Conservation (phyloP, 2,113 vertebrate species). For the Caretta caretta region DNA sequence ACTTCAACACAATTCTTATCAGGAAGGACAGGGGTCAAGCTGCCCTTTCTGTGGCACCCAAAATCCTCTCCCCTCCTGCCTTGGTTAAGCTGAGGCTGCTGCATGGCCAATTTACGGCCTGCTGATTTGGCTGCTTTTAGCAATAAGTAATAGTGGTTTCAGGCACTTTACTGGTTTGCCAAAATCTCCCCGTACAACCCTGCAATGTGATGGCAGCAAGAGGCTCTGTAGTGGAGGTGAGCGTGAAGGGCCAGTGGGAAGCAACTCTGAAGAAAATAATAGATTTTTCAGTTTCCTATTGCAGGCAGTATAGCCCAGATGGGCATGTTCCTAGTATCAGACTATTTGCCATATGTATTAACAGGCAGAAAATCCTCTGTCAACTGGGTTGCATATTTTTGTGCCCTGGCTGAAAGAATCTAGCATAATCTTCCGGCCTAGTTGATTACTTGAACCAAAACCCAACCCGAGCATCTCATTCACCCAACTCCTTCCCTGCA, state of each 20-base stretch:
- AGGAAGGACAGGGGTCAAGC: too few species aligned
- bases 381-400: rapidly evolving
- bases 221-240: background rate
- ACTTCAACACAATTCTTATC: too few species aligned
- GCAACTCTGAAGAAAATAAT: background rate
- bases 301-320: background rate
- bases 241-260: background rate
- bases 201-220: background rate
- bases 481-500: background rate
- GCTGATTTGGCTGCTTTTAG: too few species aligned
- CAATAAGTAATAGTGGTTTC: too few species aligned
- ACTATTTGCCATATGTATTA: background rate
- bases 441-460: background rate
- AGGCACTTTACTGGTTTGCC: too few species aligned
- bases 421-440: background rate
- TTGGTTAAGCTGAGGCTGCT: too few species aligned
- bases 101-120: too few species aligned
- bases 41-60: too few species aligned
- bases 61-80: too few species aligned
- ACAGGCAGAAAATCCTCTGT: background rate
- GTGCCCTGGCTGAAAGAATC: background rate
- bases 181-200: too few species aligned
- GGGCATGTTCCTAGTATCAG: background rate
- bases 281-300: background rate
- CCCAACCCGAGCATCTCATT: background rate